Evolutionary conservation across 2,113 vertebrate species (phyloP).

Genomic region (Capreolus pygargus): DNA sequence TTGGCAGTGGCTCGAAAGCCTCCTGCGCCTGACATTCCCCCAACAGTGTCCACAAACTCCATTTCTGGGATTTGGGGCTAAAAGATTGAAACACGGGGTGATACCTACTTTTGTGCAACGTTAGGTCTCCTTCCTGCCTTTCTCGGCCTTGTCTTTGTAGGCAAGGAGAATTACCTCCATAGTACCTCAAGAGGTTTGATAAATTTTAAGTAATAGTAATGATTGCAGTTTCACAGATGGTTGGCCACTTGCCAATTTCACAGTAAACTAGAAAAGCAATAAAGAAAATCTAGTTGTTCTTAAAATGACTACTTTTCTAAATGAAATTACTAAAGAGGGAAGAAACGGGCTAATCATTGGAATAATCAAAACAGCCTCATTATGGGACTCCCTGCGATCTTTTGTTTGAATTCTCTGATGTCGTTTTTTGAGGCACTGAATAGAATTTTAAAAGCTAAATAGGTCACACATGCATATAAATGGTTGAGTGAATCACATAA

Average conservation of each 20-base stretch:
- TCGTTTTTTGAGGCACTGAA: constrained; percentile 71
- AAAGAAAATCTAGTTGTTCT: constrained; percentile 50
- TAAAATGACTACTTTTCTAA: constrained; percentile 73
- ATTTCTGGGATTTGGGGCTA: not conserved
- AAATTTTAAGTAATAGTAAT: constrained; percentile 64
- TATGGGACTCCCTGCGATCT: constrained; percentile 56
- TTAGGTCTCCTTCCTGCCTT: not conserved
- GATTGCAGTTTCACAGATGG: constrained; percentile 48
- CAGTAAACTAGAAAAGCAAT: constrained; percentile 61
- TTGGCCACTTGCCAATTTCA: constrained; percentile 63
- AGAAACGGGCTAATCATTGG: constrained; percentile 59
- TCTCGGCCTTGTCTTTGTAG: not conserved
- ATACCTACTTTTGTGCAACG: not conserved
- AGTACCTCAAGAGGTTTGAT: constrained; percentile 1
- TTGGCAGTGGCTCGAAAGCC: rapidly evolving
- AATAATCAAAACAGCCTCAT: constrained; percentile 69
- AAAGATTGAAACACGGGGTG: not conserved
- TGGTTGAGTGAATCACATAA: constrained; percentile 37
- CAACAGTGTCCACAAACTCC: not conserved
- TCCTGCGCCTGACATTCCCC: not conserved
- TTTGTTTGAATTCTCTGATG: constrained; percentile 70
- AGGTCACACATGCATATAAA: constrained; percentile 63
- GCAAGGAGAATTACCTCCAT: not conserved
- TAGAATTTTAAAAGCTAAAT: constrained; percentile 68
- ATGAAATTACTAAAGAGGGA: constrained; percentile 63